Conservation (phyloP, 2,888 invertebrate genomes). For the Himalopsyche tibetana region DNA sequence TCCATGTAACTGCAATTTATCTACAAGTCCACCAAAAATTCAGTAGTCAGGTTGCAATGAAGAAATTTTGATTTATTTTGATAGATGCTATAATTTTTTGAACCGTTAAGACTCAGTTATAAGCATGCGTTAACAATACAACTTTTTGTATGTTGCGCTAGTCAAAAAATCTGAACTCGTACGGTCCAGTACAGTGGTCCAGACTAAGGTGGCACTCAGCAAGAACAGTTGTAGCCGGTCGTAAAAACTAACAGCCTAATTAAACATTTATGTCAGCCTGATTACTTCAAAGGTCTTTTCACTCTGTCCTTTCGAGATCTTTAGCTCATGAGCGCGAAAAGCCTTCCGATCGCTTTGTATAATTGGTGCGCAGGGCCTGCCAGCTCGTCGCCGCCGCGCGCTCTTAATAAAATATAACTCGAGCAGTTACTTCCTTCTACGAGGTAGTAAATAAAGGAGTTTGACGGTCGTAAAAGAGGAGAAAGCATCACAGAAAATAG, state of each 20-base stretch:
- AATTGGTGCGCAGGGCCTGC: background rate
- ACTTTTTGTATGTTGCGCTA: no score
- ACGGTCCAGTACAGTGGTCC: no score
- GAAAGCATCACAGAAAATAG: background rate
- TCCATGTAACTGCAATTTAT: no score
- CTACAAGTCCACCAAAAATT: no score
- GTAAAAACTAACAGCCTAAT: background rate
- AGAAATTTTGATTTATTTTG: no score
- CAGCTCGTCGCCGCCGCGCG: background rate
- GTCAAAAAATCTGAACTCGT: no score
- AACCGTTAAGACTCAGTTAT: no score
- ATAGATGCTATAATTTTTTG: no score
- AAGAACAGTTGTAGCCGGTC: background rate
- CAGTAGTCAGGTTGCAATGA: no score
- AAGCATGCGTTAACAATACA: no score
- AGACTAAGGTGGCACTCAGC: no score
- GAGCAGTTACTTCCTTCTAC: constrained; percentile 14
- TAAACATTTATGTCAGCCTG: background rate
- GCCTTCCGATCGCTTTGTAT: constrained; percentile 27
- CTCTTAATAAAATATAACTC: constrained; percentile 24
- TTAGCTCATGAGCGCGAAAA: background rate
- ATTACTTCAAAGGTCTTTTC: constrained; percentile 14
- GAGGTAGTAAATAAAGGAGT: constrained; percentile 38
- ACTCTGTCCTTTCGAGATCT: background rate
- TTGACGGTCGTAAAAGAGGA: constrained; percentile 18